phyloP scores from a whole-genome alignment of 2,888 invertebrate genomes.

The Camptogramma bilineatum region DNA sequence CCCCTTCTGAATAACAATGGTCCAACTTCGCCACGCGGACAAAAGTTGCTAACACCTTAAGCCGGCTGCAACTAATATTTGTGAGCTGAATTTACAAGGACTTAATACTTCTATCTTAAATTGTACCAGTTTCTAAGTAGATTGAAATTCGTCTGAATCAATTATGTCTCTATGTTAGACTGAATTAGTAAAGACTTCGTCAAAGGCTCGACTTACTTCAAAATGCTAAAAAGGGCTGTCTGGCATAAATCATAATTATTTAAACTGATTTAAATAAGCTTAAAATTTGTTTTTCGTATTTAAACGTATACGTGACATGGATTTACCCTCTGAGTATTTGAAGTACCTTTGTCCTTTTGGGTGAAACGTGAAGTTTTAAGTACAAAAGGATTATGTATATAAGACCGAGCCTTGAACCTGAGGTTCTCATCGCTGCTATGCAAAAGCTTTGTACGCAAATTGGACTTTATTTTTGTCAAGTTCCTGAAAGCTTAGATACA shows the following conservation, averaged over 20 bases:
- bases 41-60: slow-evolving; percentile 37
- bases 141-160: slow-evolving; percentile 5
- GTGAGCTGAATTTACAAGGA: slow-evolving; percentile 33
- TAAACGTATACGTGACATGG: slow-evolving; percentile 8
- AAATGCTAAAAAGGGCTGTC: background rate
- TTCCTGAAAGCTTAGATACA: background rate
- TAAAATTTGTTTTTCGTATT: slow-evolving; percentile 1
- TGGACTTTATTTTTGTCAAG: slow-evolving; percentile 9
- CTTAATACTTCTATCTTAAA: slow-evolving; percentile 18
- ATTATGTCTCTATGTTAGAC: slow-evolving; percentile 2
- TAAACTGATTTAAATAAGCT: background rate
- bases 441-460: slow-evolving; percentile 20
- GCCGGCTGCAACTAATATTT: slow-evolving; percentile 31
- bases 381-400: slow-evolving; percentile 31
- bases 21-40: slow-evolving; percentile 21
- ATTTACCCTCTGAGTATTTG: slow-evolving; percentile 17
- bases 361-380: slow-evolving; percentile 30
- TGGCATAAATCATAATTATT: background rate
- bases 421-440: slow-evolving; percentile 20
- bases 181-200: background rate
- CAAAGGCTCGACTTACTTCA: background rate
- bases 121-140: slow-evolving; percentile 7
- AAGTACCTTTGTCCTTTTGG: background rate
- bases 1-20: slow-evolving; percentile 39
- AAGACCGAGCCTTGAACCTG: slow-evolving; percentile 29